phyloP scores from a whole-genome alignment of 2,113 vertebrate species.

The Lasiurus cinereus region DNA sequence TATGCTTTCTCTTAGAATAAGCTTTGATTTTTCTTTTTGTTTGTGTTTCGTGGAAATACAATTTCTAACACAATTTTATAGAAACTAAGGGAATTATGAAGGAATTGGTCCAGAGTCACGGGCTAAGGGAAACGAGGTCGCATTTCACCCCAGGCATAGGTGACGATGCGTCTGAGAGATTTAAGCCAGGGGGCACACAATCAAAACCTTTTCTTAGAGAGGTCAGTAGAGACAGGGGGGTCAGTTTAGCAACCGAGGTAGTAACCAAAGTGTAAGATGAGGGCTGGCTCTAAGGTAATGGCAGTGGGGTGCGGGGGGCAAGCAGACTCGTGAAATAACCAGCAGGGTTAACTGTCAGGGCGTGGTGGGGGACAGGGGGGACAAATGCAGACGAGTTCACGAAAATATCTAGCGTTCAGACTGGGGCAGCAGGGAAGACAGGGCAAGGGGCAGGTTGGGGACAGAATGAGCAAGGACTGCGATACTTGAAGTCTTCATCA shows the following conservation, averaged over 20 bases:
- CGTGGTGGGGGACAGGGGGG: not conserved
- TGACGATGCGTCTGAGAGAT: not conserved
- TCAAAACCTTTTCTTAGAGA: not conserved
- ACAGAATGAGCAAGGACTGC: not conserved
- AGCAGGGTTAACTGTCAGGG: not conserved
- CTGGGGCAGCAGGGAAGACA: not conserved
- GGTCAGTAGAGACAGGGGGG: not conserved
- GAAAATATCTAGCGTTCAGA: not conserved
- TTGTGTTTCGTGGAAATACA: not conserved
- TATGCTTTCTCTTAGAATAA: not conserved
- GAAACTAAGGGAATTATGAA: constrained; percentile 40
- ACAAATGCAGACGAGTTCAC: not conserved
- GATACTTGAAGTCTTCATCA: not conserved
- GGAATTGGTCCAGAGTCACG: not conserved
- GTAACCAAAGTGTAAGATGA: not conserved
- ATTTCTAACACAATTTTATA: constrained; percentile 24
- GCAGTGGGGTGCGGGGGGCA: not conserved
- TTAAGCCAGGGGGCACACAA: not conserved
- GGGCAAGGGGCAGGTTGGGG: not conserved
- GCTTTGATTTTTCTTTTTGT: not conserved
- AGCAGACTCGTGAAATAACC: not conserved
- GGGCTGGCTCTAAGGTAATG: not conserved
- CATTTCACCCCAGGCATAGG: not conserved
- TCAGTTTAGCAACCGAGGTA: not conserved
- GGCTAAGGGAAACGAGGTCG: not conserved